Conservation (phyloP, 2,113 vertebrate species). For the Notechis scutatus region DNA sequence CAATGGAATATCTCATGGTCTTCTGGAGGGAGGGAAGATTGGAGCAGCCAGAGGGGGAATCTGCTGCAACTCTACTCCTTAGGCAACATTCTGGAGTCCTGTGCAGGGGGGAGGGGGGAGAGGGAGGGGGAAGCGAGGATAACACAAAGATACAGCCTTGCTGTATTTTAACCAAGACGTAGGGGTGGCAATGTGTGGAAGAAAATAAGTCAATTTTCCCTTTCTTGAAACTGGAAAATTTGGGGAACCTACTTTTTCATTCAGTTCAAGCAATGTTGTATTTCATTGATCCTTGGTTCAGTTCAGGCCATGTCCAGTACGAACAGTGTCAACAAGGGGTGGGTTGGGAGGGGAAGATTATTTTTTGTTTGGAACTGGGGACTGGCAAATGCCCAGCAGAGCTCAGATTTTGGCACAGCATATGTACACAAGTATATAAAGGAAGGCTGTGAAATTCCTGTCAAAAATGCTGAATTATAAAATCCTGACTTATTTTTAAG, state of each 20-base stretch:
- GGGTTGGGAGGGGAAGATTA: slow-evolving; percentile 61
- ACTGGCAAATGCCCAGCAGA: slow-evolving; percentile 74
- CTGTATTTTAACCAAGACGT: slow-evolving; percentile 75
- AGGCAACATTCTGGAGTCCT: slow-evolving; percentile 69
- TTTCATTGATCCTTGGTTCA: slow-evolving; percentile 55
- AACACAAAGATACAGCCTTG: slow-evolving; percentile 65
- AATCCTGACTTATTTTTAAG: slow-evolving; percentile 68
- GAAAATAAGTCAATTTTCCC: slow-evolving; percentile 68
- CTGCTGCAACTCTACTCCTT: accelerated
- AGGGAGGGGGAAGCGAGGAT: slow-evolving; percentile 49
- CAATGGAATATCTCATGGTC: neutral
- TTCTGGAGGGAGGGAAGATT: slow-evolving; percentile 1
- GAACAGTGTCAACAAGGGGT: slow-evolving; percentile 58
- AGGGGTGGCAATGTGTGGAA: slow-evolving; percentile 65
- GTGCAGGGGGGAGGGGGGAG: slow-evolving; percentile 47
- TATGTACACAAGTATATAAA: slow-evolving; percentile 43
- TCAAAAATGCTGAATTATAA: slow-evolving; percentile 61
- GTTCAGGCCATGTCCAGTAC: slow-evolving; percentile 59
- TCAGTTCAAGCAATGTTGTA: slow-evolving; percentile 40
- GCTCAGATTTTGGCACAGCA: slow-evolving; percentile 58
- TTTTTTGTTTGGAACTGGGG: slow-evolving; percentile 62
- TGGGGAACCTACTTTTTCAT: slow-evolving; percentile 42
- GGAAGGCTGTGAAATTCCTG: slow-evolving; percentile 41
- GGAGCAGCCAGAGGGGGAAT: accelerated
- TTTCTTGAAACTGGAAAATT: slow-evolving; percentile 69